A percentile compares a stretch with the other conserved stretches of the same genome.
phyloP scores from a whole-genome alignment of 2,113 vertebrate species.

The Cochlearius cochlearius region DNA sequence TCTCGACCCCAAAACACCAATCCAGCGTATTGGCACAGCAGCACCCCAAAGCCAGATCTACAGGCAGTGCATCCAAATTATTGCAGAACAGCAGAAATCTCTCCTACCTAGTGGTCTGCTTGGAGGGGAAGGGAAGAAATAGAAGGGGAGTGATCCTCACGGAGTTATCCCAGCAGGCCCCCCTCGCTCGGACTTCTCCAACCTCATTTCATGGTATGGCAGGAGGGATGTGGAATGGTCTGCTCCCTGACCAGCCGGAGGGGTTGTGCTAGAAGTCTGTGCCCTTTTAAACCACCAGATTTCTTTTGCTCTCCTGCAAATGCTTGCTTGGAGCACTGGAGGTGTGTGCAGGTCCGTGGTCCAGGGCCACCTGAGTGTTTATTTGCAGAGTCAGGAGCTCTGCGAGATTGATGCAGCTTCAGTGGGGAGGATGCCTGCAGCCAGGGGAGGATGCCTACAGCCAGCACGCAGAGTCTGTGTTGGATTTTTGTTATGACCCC shows the following conservation, averaged over 20 bases:
- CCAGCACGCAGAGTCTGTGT: too few relatives aligned
- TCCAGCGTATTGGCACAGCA: not conserved
- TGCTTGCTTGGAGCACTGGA: not conserved
- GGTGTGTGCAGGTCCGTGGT: not conserved
- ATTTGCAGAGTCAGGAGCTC: not conserved
- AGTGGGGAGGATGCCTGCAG: too few relatives aligned
- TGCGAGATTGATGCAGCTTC: rapidly evolving
- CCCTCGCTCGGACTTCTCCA: rapidly evolving
- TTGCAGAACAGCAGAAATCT: not conserved
- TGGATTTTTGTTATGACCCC: not conserved
- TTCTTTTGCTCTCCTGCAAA: not conserved
- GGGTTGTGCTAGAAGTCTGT: not conserved
- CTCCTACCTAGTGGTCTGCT: not conserved
- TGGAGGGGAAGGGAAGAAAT: not conserved
- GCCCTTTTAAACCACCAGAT: not conserved
- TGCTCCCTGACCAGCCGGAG: not conserved
- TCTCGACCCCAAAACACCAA: not conserved
- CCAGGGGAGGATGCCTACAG: too few relatives aligned
- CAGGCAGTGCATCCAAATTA: not conserved
- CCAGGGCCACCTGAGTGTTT: not conserved
- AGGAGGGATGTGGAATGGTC: not conserved
- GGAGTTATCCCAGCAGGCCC: not conserved
- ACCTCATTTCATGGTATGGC: not conserved
- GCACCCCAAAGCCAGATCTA: not conserved
- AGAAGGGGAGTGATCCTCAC: not conserved